Conservation (phyloP, 2,797 vertebrate genomes). For the Malurus leucopterus region DNA sequence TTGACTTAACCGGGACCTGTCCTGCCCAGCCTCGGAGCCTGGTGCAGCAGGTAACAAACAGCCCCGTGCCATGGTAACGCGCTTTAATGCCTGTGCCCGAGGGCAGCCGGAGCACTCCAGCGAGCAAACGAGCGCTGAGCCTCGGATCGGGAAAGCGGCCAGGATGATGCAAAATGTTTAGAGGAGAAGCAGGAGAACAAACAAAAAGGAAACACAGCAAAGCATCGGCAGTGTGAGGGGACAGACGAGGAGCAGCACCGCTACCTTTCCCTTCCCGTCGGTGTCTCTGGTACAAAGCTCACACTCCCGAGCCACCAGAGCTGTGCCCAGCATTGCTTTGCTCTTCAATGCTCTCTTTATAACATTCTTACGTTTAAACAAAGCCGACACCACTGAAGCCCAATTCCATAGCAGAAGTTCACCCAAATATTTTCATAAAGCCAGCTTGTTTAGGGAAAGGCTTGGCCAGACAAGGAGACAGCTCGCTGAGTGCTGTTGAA, state of each 20-base stretch:
- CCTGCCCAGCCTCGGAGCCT: not conserved
- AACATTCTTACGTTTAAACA: not conserved
- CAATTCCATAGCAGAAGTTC: not conserved
- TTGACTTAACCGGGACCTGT: slow-evolving; percentile 8
- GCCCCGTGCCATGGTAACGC: slow-evolving; percentile 56
- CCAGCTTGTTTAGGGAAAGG: not conserved
- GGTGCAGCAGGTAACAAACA: slow-evolving; percentile 47
- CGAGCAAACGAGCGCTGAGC: not conserved
- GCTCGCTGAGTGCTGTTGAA: not conserved
- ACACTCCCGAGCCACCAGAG: not conserved
- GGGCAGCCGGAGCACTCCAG: slow-evolving; percentile 8
- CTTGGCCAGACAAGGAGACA: slow-evolving; percentile 22
- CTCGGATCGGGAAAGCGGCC: slow-evolving; percentile 44
- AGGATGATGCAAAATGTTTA: slow-evolving; percentile 68
- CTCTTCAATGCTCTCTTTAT: slow-evolving; percentile 38
- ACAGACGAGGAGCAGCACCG: not conserved
- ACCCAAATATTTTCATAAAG: slow-evolving; percentile 22
- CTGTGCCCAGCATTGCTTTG: not conserved
- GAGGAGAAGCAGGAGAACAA: slow-evolving; percentile 64
- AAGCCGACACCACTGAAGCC: not conserved
- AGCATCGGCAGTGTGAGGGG: not conserved
- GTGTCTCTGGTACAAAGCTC: not conserved
- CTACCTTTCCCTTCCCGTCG: not conserved
- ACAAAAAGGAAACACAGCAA: slow-evolving; percentile 44
- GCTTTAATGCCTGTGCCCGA: not conserved